Evolutionary conservation across 2,888 invertebrate species (phyloP).

Genomic region (Phlogophora meticulosa): DNA sequence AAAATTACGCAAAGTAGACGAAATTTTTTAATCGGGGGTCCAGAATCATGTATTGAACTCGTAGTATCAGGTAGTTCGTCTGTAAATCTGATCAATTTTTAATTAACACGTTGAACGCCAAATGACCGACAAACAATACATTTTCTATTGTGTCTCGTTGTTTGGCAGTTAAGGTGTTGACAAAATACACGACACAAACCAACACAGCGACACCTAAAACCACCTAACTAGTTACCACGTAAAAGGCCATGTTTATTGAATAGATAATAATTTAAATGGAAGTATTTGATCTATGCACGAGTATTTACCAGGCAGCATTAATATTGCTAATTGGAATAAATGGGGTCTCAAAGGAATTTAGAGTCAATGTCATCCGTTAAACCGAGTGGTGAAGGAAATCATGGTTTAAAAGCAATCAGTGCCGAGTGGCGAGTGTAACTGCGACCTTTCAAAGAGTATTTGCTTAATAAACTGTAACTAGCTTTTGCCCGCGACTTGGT

Average conservation of each 20-base stretch:
- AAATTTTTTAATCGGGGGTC: no score
- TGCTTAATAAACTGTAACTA: conserved; percentile 29
- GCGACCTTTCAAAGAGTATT: conserved; percentile 52
- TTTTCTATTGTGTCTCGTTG: no score
- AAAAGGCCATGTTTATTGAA: conserved; percentile 34
- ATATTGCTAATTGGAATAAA: conserved; percentile 64
- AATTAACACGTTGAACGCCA: no score
- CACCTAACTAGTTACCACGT: conserved; percentile 14
- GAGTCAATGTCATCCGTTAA: conserved; percentile 62
- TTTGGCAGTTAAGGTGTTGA: no score
- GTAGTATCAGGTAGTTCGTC: no score
- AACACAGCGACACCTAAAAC: conserved; percentile 1
- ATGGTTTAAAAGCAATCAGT: conserved; percentile 46
- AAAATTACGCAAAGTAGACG: no score
- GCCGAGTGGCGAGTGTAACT: conserved; percentile 9
- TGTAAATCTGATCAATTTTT: no score
- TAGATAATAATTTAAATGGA: conserved; percentile 52
- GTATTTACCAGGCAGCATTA: conserved; percentile 48
- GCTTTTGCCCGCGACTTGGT: no score
- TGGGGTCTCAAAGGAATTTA: conserved; percentile 52
- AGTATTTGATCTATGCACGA: conserved; percentile 60
- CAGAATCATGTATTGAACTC: no score
- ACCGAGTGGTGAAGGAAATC: conserved; percentile 49
- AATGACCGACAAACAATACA: no score
- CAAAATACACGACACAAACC: no score